Evolutionary conservation across 2,797 vertebrate species (phyloP).

Genomic region (Gadopsis bispinosus): DNA sequence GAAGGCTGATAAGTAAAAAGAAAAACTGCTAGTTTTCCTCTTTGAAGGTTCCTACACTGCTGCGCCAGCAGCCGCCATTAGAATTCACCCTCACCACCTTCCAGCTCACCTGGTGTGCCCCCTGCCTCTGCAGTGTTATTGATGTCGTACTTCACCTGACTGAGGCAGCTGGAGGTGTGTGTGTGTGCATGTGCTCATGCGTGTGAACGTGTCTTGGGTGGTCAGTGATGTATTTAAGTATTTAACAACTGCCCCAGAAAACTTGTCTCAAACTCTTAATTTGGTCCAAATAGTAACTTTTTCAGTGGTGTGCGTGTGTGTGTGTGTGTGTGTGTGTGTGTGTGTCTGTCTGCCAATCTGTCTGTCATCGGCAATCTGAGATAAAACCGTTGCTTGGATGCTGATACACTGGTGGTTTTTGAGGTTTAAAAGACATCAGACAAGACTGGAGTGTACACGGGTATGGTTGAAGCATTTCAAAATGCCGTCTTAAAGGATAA

Average conservation of each 20-base stretch:
- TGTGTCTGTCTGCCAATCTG: constrained; percentile 40
- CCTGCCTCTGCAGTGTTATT: constrained; percentile 55
- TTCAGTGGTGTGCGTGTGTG: constrained; percentile 1
- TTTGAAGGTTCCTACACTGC: constrained; percentile 54
- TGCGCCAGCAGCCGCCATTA: constrained; percentile 54
- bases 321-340: constrained; percentile 18
- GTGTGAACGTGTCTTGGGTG: constrained; percentile 29
- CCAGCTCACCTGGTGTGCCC: constrained; percentile 55
- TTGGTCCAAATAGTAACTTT: constrained; percentile 41
- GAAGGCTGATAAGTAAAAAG: constrained; percentile 30
- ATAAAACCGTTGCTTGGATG: constrained; percentile 25
- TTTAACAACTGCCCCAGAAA: constrained; percentile 61
- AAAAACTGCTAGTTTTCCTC: constrained; percentile 29
- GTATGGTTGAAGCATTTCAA: constrained; percentile 37
- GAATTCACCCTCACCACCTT: constrained; percentile 59
- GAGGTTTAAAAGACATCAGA: constrained; percentile 26
- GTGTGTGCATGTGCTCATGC: background rate
- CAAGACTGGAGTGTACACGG: constrained; percentile 18
- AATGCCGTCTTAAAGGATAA: constrained; percentile 22
- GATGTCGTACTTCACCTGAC: constrained; percentile 54
- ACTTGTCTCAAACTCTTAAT: constrained; percentile 51
- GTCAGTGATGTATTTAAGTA: constrained; percentile 58
- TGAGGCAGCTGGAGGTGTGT: constrained; percentile 24
- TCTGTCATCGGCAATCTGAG: constrained; percentile 43
- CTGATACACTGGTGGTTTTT: constrained; percentile 25